Percentiles rank a stretch among this genome's conserved stretches.
Evolutionary conservation across 64 coral and sea anemone species (phyloP).

Genomic region (Astreopora myriophthalma): DNA sequence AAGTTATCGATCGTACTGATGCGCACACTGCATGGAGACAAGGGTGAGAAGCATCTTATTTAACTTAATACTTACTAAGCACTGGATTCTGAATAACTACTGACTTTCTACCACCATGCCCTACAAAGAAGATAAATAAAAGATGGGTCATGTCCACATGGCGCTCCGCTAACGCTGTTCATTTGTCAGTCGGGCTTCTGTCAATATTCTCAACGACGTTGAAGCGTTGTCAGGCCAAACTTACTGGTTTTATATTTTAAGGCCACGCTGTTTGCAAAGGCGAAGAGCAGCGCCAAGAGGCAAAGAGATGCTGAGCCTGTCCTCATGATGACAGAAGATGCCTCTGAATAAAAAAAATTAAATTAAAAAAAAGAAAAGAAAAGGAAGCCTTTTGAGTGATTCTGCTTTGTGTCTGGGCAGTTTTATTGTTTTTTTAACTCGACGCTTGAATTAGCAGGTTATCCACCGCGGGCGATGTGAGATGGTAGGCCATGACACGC

Average conservation of each 20-base stretch:
- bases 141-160: not conserved
- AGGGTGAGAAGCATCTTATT: too few relatives aligned
- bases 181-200: too few relatives aligned
- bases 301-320: not conserved
- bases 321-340: not conserved
- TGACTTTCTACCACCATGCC: constrained; percentile 25
- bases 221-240: not conserved
- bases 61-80: constrained; percentile 4
- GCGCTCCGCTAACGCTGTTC: too few relatives aligned
- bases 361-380: too few relatives aligned
- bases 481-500: too few relatives aligned
- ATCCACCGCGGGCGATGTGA: too few relatives aligned
- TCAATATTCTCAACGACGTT: too few relatives aligned
- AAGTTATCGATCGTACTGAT: not conserved
- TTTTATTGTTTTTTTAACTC: too few relatives aligned
- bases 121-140: not conserved
- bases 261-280: not conserved
- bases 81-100: constrained; percentile 20
- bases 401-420: too few relatives aligned
- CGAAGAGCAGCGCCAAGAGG: not conserved
- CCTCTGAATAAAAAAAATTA: not conserved
- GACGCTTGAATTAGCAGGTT: not conserved
- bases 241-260: not conserved
- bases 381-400: too few relatives aligned
- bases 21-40: too few relatives aligned